These are phyloP conservation scores for Gobio gobio DNA, from an alignment of 2,113 vertebrate genomes.

Conservation along the genomic window DNA sequence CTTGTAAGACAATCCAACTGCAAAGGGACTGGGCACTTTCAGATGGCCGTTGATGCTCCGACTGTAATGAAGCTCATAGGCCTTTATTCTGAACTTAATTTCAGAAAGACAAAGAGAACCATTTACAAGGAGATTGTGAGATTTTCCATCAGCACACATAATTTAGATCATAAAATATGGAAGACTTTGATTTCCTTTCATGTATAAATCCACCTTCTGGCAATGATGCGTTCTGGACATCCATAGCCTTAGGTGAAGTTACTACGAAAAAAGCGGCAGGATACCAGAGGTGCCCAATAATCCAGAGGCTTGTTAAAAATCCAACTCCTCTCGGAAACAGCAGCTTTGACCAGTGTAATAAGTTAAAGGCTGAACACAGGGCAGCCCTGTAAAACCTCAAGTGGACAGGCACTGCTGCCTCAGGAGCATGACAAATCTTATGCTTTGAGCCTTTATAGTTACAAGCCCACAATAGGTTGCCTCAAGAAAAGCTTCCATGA, in stretches of 20 bases:
- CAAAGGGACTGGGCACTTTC: neutral
- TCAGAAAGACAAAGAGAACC: neutral
- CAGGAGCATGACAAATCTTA: conserved; percentile 12
- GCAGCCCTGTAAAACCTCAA: conserved; percentile 32
- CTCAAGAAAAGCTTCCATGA: conserved; percentile 3
- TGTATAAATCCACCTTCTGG: neutral
- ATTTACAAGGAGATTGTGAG: neutral
- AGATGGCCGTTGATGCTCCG: neutral
- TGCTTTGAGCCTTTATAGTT: conserved; percentile 1
- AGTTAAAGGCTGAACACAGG: neutral
- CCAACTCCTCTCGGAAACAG: neutral
- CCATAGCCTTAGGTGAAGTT: neutral
- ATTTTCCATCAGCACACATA: neutral
- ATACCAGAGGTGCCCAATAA: conserved; percentile 3
- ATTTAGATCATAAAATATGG: neutral
- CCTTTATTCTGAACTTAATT: neutral
- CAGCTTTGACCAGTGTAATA: neutral
- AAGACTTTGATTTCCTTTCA: neutral
- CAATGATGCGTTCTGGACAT: neutral
- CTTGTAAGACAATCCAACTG: neutral
- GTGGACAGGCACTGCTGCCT: neutral
- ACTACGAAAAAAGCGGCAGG: neutral
- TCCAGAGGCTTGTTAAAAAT: conserved; percentile 31
- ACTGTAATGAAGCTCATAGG: neutral
- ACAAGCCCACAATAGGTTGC: neutral